Evolutionary conservation across 2,113 vertebrate genomes (phyloP).

Genomic region (Stegostoma tigrinum): DNA sequence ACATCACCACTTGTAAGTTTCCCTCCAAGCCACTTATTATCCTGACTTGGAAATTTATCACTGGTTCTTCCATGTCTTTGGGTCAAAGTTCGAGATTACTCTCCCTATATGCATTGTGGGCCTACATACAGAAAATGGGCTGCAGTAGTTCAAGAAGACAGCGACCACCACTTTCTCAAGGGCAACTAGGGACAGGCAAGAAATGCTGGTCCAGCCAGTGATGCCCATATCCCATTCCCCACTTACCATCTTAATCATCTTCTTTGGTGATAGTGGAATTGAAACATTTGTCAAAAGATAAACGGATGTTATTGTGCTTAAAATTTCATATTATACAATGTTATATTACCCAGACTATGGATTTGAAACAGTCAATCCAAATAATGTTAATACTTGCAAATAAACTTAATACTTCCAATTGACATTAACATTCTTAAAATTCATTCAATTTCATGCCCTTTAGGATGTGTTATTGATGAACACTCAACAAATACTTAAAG

Average conservation of each 20-base stretch:
- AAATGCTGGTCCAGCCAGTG: too few relatives aligned
- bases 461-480: not conserved
- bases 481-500: not conserved
- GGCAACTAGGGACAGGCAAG: too few relatives aligned
- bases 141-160: too few relatives aligned
- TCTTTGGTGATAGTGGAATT: not conserved
- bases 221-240: too few relatives aligned
- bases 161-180: too few relatives aligned
- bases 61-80: too few relatives aligned
- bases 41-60: too few relatives aligned
- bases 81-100: too few relatives aligned
- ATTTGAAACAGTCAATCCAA: not conserved
- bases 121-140: too few relatives aligned
- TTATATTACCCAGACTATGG: not conserved
- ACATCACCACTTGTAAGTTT: too few relatives aligned
- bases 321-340: not conserved
- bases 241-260: not conserved
- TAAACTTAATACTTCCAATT: not conserved
- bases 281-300: not conserved
- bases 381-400: not conserved
- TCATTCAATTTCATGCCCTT: not conserved
- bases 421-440: not conserved
- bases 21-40: too few relatives aligned
- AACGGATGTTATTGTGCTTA: not conserved
- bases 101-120: too few relatives aligned